phyloP scores from a whole-genome alignment of 2,113 vertebrate species.

The Chunga burmeisteri region DNA sequence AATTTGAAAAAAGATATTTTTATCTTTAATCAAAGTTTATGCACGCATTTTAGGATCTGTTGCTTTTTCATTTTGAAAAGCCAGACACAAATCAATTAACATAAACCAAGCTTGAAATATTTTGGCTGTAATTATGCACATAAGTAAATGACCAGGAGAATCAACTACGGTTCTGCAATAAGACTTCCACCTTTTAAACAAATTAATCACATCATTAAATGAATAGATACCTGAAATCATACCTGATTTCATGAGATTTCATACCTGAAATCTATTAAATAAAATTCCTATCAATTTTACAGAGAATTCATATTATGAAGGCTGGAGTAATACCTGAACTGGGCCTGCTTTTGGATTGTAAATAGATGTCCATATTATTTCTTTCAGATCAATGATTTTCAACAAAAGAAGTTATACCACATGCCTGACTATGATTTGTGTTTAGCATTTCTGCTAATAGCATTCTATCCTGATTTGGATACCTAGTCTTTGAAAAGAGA shows the following conservation, averaged over 20 bases:
- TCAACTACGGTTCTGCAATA: not conserved
- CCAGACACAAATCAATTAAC: not conserved
- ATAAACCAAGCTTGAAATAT: not conserved
- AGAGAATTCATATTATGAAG: not conserved
- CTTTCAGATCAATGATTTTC: not conserved
- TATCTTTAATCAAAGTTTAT: not conserved
- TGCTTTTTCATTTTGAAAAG: not conserved
- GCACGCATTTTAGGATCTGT: not conserved
- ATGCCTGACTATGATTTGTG: not conserved
- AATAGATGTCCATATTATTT: not conserved
- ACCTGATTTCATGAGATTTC: not conserved
- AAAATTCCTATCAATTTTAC: not conserved
- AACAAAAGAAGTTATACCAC: not conserved
- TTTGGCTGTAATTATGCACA: not conserved
- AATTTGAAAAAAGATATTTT: not conserved
- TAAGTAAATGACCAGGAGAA: not conserved
- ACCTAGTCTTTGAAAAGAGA: not conserved
- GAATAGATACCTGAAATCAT: not conserved
- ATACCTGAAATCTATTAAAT: not conserved
- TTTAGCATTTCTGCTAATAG: not conserved
- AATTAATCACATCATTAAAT: not conserved
- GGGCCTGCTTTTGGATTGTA: not conserved
- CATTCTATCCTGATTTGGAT: not conserved
- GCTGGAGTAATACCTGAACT: not conserved
- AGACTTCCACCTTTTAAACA: not conserved